Evolutionary conservation across 2,888 invertebrate genomes (phyloP).

Genomic region (Rhabditoides inermis): DNA sequence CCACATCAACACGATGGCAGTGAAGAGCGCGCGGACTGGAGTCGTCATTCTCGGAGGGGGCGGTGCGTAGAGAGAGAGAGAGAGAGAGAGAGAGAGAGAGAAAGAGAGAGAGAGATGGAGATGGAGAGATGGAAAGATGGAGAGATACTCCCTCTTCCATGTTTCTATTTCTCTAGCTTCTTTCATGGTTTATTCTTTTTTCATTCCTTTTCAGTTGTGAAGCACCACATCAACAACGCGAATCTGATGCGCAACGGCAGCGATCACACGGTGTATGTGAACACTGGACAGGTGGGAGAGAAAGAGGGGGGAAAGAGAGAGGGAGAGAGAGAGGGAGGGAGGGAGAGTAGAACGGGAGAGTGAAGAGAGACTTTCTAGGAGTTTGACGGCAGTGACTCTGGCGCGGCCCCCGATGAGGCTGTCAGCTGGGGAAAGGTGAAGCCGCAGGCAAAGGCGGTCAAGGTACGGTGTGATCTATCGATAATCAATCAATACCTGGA

Average conservation of each 20-base stretch:
- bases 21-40: constrained; percentile 83
- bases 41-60: constrained; percentile 68
- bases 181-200: too few relatives aligned
- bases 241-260: constrained; percentile 98
- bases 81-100: too few relatives aligned
- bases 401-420: constrained; percentile 94
- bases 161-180: too few relatives aligned
- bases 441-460: constrained; percentile 21
- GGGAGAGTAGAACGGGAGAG: neutral
- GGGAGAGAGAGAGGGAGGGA: neutral
- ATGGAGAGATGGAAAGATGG: too few relatives aligned
- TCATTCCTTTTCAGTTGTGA: too few relatives aligned
- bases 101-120: too few relatives aligned
- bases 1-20: constrained; percentile 82
- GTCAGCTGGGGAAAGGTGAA: constrained; percentile 85
- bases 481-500: too few relatives aligned
- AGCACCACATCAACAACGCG: constrained; percentile 98
- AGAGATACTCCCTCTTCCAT: too few relatives aligned
- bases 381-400: constrained; percentile 87
- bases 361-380: constrained; percentile 60
- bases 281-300: constrained; percentile 62
- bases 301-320: neutral
- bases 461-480: too few relatives aligned
- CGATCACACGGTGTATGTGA: constrained; percentile 85
- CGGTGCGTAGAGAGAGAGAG: too few relatives aligned